Evolutionary conservation across 2,113 vertebrate species (phyloP).

Genomic region (Pterocles burchelli): DNA sequence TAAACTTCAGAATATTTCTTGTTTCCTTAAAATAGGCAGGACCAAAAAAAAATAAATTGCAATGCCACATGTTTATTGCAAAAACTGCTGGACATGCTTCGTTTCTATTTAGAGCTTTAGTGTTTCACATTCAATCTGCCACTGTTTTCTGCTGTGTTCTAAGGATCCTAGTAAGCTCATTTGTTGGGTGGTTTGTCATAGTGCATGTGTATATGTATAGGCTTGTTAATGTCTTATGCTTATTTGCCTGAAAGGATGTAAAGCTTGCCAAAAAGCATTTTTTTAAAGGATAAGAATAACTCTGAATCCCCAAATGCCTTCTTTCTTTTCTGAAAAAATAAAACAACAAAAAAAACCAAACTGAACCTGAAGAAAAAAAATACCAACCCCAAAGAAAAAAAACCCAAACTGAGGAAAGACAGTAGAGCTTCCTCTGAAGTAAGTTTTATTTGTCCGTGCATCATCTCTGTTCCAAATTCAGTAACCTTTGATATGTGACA

Average conservation of each 20-base stretch:
- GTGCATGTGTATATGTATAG: not conserved
- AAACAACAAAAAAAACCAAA: too few relatives aligned
- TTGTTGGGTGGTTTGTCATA: not conserved
- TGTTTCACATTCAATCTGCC: not conserved
- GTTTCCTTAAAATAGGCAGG: not conserved
- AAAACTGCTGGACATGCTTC: not conserved
- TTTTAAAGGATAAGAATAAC: not conserved
- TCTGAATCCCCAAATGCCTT: not conserved
- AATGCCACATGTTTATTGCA: not conserved
- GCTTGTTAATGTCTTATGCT: not conserved
- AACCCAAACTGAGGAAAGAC: not conserved
- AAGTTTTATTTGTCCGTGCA: not conserved
- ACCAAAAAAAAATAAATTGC: not conserved
- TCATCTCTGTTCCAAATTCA: not conserved
- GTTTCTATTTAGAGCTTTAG: slow-evolving; percentile 5
- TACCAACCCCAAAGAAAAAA: not conserved
- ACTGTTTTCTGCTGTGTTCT: not conserved
- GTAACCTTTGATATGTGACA: not conserved
- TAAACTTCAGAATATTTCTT: not conserved
- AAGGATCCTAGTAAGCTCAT: not conserved
- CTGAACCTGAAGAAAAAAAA: not conserved
- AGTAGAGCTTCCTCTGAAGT: not conserved
- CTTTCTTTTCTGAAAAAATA: not conserved
- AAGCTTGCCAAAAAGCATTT: not conserved
- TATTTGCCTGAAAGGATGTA: not conserved